A percentile compares a stretch with the other conserved stretches of the same genome.
These are phyloP conservation scores for Rhineura floridana DNA, from an alignment of 2,113 vertebrate species.

Conservation along the genomic window DNA sequence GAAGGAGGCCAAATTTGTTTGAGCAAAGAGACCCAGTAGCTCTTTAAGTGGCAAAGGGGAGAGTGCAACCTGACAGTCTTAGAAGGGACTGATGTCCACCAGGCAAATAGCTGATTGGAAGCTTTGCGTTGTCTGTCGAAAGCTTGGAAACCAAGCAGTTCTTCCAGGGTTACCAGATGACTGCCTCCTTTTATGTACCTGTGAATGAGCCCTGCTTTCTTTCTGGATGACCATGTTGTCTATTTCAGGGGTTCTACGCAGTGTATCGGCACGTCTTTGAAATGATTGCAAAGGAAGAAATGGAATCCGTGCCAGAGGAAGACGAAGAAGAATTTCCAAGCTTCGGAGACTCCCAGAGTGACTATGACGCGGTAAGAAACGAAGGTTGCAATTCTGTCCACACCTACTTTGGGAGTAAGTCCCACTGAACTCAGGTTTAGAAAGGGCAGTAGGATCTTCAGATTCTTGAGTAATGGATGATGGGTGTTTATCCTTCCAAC, in stretches of 20 bases:
- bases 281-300: slow-evolving; percentile 89
- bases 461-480: too few relatives aligned
- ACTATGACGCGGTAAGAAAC: slow-evolving; percentile 89
- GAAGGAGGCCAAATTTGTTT: too few relatives aligned
- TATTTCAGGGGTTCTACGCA: slow-evolving; percentile 88
- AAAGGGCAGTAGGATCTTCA: too few relatives aligned
- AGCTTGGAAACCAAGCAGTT: not conserved
- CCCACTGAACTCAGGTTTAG: too few relatives aligned
- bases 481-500: too few relatives aligned
- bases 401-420: not conserved
- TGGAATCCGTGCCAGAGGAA: slow-evolving; percentile 82
- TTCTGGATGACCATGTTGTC: not conserved
- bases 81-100: not conserved
- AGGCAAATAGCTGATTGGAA: too few relatives aligned
- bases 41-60: too few relatives aligned
- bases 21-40: too few relatives aligned
- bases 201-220: not conserved
- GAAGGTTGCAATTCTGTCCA: not conserved
- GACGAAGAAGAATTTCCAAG: slow-evolving; percentile 83
- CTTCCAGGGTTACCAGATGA: not conserved
- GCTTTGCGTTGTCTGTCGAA: not conserved
- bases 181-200: not conserved
- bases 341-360: slow-evolving; percentile 91
- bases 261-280: slow-evolving; percentile 92
- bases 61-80: too few relatives aligned